These are phyloP conservation scores for Copidosoma floridanum DNA, from an alignment of 1,140 invertebrate species.

Conservation along the genomic window DNA sequence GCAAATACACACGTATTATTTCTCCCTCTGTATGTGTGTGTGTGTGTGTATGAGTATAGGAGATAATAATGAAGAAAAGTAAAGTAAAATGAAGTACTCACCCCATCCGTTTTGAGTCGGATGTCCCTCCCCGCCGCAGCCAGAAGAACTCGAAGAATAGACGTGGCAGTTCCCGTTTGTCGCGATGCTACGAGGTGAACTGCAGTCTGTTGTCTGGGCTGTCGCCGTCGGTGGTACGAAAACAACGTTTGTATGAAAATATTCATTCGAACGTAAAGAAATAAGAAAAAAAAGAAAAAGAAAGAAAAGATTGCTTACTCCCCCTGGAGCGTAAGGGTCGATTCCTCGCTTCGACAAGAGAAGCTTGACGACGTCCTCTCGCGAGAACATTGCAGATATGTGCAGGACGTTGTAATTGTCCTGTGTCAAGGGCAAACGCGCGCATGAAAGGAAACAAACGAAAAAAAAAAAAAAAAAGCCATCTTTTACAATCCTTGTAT, in stretches of 20 bases:
- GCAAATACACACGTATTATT: background rate
- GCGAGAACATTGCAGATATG: slow-evolving; percentile 87
- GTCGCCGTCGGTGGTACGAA: too few species aligned
- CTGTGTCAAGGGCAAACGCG: too few species aligned
- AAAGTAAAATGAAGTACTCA: slow-evolving; percentile 61
- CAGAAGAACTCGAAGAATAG: slow-evolving; percentile 79
- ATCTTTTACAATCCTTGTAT: too few species aligned
- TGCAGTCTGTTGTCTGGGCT: slow-evolving; percentile 82
- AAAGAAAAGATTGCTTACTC: slow-evolving; percentile 68
- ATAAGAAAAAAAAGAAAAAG: background rate
- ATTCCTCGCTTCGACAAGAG: slow-evolving; percentile 85
- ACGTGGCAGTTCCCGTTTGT: slow-evolving; percentile 86
- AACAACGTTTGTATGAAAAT: too few species aligned
- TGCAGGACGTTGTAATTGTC: slow-evolving; percentile 93
- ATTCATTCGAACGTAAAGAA: too few species aligned
- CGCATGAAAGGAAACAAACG: slow-evolving; percentile 36
- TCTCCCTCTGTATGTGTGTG: background rate
- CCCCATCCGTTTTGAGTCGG: slow-evolving; percentile 78
- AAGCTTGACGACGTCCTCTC: slow-evolving; percentile 92
- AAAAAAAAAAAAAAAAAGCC: slow-evolving; percentile 4
- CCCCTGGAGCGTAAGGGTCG: slow-evolving; percentile 86
- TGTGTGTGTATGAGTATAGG: background rate
- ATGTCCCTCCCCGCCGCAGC: slow-evolving; percentile 85
- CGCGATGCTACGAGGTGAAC: slow-evolving; percentile 88
- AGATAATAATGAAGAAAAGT: too few species aligned